phyloP scores from a whole-genome alignment of 2,888 invertebrate genomes.

The Coelinius sp. region DNA sequence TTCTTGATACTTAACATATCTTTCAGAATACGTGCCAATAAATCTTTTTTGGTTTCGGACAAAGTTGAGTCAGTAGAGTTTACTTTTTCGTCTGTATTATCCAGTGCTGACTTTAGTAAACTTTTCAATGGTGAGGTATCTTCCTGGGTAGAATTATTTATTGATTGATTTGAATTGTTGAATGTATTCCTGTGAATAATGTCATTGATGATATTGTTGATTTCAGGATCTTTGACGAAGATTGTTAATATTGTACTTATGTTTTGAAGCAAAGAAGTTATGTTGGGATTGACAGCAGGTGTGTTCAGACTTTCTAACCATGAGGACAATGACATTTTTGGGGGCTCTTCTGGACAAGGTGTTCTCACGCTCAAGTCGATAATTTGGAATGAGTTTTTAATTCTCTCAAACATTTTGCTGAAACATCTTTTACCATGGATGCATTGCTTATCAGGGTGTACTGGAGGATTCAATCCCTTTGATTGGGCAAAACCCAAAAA shows the following conservation, averaged over 20 bases:
- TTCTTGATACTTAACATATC: slow-evolving; percentile 35
- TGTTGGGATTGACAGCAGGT: background rate
- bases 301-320: slow-evolving; percentile 32
- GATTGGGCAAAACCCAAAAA: background rate
- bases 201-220: background rate
- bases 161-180: background rate
- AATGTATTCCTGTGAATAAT: background rate
- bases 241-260: slow-evolving; percentile 21
- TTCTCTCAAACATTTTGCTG: background rate
- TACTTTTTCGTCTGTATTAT: background rate
- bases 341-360: slow-evolving; percentile 7
- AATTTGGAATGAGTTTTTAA: background rate
- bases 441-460: background rate
- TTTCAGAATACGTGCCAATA: slow-evolving; percentile 30
- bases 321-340: background rate
- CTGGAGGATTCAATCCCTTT: background rate
- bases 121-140: background rate
- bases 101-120: background rate
- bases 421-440: background rate
- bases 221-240: slow-evolving; percentile 27
- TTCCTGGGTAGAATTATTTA: background rate
- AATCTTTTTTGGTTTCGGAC: slow-evolving; percentile 21
- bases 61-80: background rate
- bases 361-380: background rate
- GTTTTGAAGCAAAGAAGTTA: slow-evolving; percentile 1